These are phyloP conservation scores for Phoxinus dragarum DNA, from an alignment of 2,797 vertebrate species.

Conservation along the genomic window DNA sequence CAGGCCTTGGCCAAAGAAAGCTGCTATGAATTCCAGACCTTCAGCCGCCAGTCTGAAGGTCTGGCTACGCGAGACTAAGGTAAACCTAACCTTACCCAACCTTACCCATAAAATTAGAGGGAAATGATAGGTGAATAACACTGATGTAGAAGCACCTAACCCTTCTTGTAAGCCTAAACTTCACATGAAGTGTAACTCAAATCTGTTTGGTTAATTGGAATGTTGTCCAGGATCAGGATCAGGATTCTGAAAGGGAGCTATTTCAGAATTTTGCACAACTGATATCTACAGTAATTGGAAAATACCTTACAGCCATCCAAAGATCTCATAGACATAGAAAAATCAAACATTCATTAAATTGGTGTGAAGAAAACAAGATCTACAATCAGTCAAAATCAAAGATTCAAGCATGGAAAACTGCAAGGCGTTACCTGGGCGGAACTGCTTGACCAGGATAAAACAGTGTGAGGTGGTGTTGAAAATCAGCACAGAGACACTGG, in stretches of 20 bases:
- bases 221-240: not conserved
- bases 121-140: not conserved
- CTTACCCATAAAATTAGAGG: not conserved
- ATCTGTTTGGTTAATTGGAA: not conserved
- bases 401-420: not conserved
- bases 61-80: no score
- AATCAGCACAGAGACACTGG: slow-evolving; percentile 90
- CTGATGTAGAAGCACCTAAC: not conserved
- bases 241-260: not conserved
- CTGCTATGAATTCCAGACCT: no score
- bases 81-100: no score
- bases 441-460: slow-evolving; percentile 97
- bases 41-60: no score
- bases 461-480: slow-evolving; percentile 90
- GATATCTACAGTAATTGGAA: not conserved
- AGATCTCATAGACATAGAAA: not conserved
- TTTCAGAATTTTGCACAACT: not conserved
- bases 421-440: slow-evolving; percentile 87
- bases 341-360: not conserved
- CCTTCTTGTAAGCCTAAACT: not conserved
- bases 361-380: not conserved
- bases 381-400: not conserved
- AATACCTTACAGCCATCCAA: not conserved
- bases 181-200: not conserved
- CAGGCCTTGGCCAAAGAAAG: no score